These are phyloP conservation scores for Taenaris catops DNA, from an alignment of 2,888 invertebrate genomes.

Conservation along the genomic window DNA sequence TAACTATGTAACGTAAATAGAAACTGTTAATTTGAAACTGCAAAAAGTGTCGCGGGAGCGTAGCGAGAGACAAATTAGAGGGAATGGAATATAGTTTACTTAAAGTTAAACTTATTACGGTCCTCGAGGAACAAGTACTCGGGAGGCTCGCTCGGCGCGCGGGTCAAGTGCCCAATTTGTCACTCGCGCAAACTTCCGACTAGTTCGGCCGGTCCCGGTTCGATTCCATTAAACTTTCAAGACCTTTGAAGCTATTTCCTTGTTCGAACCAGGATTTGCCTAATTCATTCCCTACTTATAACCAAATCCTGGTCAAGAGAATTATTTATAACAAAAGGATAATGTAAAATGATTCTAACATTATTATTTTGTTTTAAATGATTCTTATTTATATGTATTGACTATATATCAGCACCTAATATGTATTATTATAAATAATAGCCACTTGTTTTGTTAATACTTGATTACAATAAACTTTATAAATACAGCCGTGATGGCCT, in stretches of 20 bases:
- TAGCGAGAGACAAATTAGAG: conserved; percentile 68
- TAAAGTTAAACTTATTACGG: conserved; percentile 79
- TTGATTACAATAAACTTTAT: too few species aligned
- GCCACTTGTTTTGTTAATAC: too few species aligned
- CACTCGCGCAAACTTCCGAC: conserved; percentile 75
- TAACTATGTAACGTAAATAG: conserved; percentile 31
- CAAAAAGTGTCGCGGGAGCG: conserved; percentile 51
- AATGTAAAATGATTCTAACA: too few species aligned
- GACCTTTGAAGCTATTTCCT: conserved; percentile 76
- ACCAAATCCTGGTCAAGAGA: conserved; percentile 3
- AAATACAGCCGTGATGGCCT: too few species aligned
- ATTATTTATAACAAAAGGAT: too few species aligned
- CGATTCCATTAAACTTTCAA: conserved; percentile 80
- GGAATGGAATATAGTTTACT: conserved; percentile 78
- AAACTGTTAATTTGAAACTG: conserved; percentile 52
- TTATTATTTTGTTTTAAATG: too few species aligned
- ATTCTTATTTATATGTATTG: too few species aligned
- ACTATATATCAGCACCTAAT: too few species aligned
- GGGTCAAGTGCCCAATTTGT: conserved; percentile 80
- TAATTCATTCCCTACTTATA: conserved; percentile 35
- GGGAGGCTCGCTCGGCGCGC: conserved; percentile 62
- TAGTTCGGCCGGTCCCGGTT: conserved; percentile 63
- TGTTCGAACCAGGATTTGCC: conserved; percentile 72
- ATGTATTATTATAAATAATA: too few species aligned
- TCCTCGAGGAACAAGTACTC: conserved; percentile 72